These are phyloP conservation scores for Marmota monax DNA, from an alignment of 2,113 vertebrate species.

Conservation along the genomic window DNA sequence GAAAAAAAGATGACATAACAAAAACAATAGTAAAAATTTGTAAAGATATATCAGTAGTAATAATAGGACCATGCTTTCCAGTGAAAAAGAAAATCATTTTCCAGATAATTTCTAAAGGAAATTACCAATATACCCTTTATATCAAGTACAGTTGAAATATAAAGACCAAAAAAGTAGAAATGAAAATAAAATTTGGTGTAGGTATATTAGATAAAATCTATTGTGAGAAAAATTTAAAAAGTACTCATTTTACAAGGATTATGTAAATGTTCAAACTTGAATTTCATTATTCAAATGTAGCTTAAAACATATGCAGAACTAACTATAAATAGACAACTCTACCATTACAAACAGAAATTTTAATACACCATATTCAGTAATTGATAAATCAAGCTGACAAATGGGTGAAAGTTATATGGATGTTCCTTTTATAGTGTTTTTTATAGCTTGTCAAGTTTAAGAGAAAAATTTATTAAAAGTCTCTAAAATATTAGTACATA, in stretches of 20 bases:
- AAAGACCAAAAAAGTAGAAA: not conserved
- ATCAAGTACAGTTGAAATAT: not conserved
- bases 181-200: slow-evolving; percentile 35
- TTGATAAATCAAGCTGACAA: not conserved
- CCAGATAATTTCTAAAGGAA: not conserved
- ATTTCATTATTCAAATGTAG: not conserved
- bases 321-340: not conserved
- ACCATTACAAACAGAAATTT: not conserved
- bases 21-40: not conserved
- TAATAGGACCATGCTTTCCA: not conserved
- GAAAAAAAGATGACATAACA: not conserved
- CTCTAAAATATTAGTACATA: not conserved
- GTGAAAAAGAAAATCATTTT: slow-evolving; percentile 24
- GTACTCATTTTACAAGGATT: not conserved
- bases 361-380: not conserved
- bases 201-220: not conserved
- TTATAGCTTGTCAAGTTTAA: not conserved
- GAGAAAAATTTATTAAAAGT: not conserved
- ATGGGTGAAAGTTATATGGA: not conserved
- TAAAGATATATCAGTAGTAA: not conserved
- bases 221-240: not conserved
- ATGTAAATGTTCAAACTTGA: slow-evolving; percentile 14
- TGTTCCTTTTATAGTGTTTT: not conserved
- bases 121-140: not conserved
- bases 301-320: not conserved